Percentiles rank a stretch among this genome's conserved stretches.
Evolutionary conservation across 2,113 vertebrate genomes (phyloP).

Genomic region (Cygnus atratus): DNA sequence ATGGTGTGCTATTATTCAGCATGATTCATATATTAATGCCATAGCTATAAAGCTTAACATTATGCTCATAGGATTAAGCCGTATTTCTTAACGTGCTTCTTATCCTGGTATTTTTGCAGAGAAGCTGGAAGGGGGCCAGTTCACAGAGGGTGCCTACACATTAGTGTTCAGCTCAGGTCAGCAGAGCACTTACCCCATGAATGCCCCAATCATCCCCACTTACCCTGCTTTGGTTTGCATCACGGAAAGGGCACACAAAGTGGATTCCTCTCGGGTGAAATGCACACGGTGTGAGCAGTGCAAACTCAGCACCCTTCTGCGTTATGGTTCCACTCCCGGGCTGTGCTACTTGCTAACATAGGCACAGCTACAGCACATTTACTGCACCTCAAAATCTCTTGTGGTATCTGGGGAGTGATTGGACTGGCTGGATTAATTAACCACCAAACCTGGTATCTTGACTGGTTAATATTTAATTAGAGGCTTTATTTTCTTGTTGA

Average conservation of each 20-base stretch:
- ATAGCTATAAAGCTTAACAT: neutral
- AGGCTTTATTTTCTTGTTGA: neutral
- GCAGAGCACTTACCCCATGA: neutral
- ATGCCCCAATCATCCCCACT: neutral
- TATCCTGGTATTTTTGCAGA: neutral
- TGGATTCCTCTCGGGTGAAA: neutral
- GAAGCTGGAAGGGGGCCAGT: neutral
- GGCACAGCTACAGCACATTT: neutral
- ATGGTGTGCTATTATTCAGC: neutral
- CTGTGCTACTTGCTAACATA: neutral
- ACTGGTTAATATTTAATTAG: neutral
- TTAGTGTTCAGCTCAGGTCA: neutral
- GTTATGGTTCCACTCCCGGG: neutral
- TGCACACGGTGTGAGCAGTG: rapidly evolving
- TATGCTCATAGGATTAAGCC: slow-evolving; percentile 9
- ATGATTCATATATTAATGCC: slow-evolving; percentile 37
- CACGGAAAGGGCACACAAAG: neutral
- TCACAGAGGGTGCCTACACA: rapidly evolving
- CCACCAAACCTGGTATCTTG: neutral
- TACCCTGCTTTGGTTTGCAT: neutral
- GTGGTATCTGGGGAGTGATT: neutral
- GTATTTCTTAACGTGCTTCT: neutral
- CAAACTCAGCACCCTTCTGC: neutral
- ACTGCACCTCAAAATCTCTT: neutral
- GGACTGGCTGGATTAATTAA: neutral